phyloP scores from a whole-genome alignment of 2,113 vertebrate species.

The Myodes glareolus region DNA sequence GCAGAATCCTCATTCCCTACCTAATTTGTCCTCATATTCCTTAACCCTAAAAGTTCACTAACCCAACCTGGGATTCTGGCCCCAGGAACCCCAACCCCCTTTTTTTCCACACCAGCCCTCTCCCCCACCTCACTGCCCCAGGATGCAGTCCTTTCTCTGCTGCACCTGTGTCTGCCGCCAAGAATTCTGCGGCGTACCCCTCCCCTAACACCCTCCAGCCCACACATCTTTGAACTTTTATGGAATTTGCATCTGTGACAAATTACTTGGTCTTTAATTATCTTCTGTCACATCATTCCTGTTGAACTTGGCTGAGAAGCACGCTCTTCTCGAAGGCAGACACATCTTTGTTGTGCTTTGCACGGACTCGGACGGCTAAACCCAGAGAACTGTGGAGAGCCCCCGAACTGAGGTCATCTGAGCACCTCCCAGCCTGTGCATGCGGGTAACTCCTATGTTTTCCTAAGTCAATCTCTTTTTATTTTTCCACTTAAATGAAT shows the following conservation, averaged over 20 bases:
- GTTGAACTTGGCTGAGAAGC: conserved; percentile 62
- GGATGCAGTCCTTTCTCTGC: accelerated
- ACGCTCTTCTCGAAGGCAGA: not conserved
- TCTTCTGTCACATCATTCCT: not conserved
- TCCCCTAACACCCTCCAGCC: not conserved
- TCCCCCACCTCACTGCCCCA: accelerated
- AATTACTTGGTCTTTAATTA: conserved; percentile 36
- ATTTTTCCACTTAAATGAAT: not conserved
- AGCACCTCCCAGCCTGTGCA: accelerated
- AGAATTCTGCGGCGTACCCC: accelerated
- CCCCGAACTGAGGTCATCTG: not conserved
- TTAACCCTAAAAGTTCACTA: not conserved
- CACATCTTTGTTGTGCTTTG: not conserved
- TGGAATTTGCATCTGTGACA: conserved; percentile 50
- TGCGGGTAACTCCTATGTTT: not conserved
- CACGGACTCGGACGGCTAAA: not conserved
- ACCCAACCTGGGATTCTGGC: not conserved
- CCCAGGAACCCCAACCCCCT: not conserved
- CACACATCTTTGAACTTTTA: conserved; percentile 8
- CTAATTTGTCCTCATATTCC: accelerated
- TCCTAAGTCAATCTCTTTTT: not conserved
- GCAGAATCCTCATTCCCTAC: not conserved
- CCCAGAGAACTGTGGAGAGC: not conserved
- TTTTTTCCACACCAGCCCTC: accelerated
- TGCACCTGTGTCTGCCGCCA: not conserved